Percentiles rank a stretch among this genome's conserved stretches.
phyloP scores from a whole-genome alignment of 2,113 vertebrate genomes.

The Pedionomus torquatus region DNA sequence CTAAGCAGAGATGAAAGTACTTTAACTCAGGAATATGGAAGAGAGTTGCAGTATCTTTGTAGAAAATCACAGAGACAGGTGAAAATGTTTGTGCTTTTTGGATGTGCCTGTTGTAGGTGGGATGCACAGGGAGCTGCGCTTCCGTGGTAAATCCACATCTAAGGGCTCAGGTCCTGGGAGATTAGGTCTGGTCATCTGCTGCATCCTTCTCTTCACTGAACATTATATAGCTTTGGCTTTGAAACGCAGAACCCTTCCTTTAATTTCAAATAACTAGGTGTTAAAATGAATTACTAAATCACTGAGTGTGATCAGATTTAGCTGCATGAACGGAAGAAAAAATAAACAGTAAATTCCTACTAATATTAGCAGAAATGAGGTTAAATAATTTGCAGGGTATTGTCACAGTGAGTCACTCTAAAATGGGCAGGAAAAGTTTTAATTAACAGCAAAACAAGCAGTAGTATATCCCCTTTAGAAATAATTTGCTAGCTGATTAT shows the following conservation, averaged over 20 bases:
- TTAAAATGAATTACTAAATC: not conserved
- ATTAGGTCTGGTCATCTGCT: conserved; percentile 18
- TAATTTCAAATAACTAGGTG: conserved; percentile 15
- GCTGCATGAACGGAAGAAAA: not conserved
- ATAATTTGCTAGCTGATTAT: conserved; percentile 44
- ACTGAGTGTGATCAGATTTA: not conserved
- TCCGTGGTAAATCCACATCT: not conserved
- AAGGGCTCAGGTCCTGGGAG: not conserved
- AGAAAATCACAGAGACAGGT: not conserved
- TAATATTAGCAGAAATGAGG: not conserved
- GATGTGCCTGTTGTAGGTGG: not conserved
- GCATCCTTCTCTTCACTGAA: not conserved
- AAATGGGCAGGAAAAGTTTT: not conserved
- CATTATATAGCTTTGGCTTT: not conserved
- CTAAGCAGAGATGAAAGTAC: conserved; percentile 62
- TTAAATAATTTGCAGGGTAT: not conserved
- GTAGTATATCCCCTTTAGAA: not conserved
- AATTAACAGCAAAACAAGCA: conserved; percentile 24
- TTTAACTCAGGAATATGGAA: not conserved
- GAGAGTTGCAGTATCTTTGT: not conserved
- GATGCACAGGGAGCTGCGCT: not conserved
- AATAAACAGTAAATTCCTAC: not conserved
- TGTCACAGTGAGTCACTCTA: not conserved
- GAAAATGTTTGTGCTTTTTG: not conserved
- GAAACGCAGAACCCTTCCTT: not conserved